These are phyloP conservation scores for Fulmarus glacialis DNA, from an alignment of 2,113 vertebrate genomes.

Conservation along the genomic window DNA sequence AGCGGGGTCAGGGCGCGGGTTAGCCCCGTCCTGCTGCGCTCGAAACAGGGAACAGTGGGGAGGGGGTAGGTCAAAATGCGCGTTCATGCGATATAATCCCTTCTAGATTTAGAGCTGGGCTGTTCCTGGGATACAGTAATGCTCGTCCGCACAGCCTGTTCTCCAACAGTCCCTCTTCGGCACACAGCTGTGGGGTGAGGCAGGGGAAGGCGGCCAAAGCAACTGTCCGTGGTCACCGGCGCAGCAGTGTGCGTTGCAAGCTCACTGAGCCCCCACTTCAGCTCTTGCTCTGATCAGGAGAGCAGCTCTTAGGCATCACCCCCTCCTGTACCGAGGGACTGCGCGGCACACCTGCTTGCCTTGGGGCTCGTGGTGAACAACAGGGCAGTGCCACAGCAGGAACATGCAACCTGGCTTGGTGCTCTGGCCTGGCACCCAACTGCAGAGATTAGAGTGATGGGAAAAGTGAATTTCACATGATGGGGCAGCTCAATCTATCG, in stretches of 20 bases:
- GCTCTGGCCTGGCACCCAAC: rapidly evolving
- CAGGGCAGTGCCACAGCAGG: rapidly evolving
- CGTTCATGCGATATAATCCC: rapidly evolving
- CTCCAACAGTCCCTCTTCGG: rapidly evolving
- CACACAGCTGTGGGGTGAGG: rapidly evolving
- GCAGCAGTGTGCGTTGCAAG: too few relatives aligned
- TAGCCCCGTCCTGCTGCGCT: rapidly evolving
- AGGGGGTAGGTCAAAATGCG: rapidly evolving
- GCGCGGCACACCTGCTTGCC: rapidly evolving
- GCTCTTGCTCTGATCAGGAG: too few relatives aligned
- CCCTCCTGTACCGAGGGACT: not conserved
- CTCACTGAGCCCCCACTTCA: not conserved
- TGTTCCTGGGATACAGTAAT: rapidly evolving
- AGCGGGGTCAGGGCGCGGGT: rapidly evolving
- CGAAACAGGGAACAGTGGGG: rapidly evolving
- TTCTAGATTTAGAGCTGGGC: too few relatives aligned
- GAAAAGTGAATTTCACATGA: not conserved
- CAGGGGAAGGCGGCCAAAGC: not conserved
- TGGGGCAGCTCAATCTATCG: not conserved
- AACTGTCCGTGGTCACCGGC: rapidly evolving
- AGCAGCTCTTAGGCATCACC: not conserved
- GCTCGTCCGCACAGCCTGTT: rapidly evolving
- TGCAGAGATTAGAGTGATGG: not conserved
- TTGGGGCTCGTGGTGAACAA: rapidly evolving
- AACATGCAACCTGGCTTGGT: not conserved